Conservation (phyloP, 2,797 vertebrate genomes). For the Tadarida brasiliensis region DNA sequence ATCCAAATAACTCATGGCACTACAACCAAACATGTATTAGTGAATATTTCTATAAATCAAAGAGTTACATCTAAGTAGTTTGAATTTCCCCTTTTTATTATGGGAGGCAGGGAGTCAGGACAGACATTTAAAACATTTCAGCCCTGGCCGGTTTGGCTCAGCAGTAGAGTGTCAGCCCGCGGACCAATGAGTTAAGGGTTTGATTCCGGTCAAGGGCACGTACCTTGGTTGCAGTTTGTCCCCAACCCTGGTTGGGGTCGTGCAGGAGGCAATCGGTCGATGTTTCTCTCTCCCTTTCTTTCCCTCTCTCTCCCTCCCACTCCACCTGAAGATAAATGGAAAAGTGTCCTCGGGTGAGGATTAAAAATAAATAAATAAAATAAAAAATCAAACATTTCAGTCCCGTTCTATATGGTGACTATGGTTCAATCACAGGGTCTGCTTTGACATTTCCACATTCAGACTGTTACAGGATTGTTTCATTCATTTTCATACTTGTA, state of each 20-base stretch:
- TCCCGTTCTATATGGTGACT: background rate
- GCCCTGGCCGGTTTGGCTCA: too few species aligned
- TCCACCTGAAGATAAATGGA: too few species aligned
- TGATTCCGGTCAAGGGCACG: too few species aligned
- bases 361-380: too few species aligned
- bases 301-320: too few species aligned
- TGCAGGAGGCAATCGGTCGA: too few species aligned
- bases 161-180: too few species aligned
- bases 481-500: slow-evolving; percentile 4
- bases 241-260: too few species aligned
- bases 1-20: slow-evolving; percentile 6
- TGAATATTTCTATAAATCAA: slow-evolving; percentile 35
- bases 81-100: slow-evolving; percentile 6
- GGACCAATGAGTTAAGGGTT: too few species aligned
- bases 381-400: background rate
- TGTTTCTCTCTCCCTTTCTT: too few species aligned
- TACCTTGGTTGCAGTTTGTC: too few species aligned
- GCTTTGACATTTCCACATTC: slow-evolving; percentile 23
- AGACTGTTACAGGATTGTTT: background rate
- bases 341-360: too few species aligned
- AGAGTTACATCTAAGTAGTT: slow-evolving; percentile 6
- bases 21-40: background rate
- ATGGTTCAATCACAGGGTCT: background rate
- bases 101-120: background rate
- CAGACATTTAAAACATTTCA: background rate